These are phyloP conservation scores for Drosophila parabipectinata DNA, from an alignment of 1,140 invertebrate genomes.

Conservation along the genomic window DNA sequence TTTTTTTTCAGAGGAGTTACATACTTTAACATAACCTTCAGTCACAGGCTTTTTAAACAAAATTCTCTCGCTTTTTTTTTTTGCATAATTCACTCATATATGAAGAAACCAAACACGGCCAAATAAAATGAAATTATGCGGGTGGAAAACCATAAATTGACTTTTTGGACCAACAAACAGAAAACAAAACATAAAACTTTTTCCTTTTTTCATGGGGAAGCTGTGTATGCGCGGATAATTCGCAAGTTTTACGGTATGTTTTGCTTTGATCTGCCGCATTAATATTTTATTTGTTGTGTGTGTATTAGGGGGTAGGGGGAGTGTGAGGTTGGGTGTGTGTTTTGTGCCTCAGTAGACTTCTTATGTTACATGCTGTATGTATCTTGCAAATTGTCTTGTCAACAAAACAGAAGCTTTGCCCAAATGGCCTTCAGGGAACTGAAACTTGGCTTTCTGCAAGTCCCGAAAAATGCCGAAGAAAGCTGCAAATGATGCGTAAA, in stretches of 20 bases:
- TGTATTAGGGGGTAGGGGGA: conserved; percentile 1
- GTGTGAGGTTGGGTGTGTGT: not conserved
- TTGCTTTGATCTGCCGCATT: conserved; percentile 63
- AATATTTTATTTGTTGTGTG: conserved; percentile 55
- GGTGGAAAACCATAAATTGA: conserved; percentile 74
- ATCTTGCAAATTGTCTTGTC: conserved; percentile 60
- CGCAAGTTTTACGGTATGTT: conserved; percentile 42
- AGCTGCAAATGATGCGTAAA: conserved; percentile 58
- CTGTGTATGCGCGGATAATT: conserved; percentile 30
- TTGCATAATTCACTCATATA: conserved; percentile 54
- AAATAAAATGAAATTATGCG: conserved; percentile 76
- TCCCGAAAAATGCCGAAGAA: conserved; percentile 19
- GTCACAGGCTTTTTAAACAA: conserved; percentile 18
- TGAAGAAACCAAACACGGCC: conserved; percentile 33
- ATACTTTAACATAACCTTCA: conserved; percentile 31
- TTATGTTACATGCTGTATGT: conserved; percentile 25
- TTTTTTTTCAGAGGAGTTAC: conserved; percentile 21
- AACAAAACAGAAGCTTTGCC: conserved; percentile 34
- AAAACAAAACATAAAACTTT: conserved; percentile 54
- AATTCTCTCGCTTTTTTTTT: conserved; percentile 24
- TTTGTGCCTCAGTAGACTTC: not conserved
- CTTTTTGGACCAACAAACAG: conserved; percentile 58
- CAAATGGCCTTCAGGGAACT: conserved; percentile 30
- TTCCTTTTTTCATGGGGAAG: conserved; percentile 20
- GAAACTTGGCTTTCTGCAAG: conserved; percentile 23